Evolutionary conservation across 2,888 invertebrate species (phyloP).

Genomic region (Ormia ochracea): DNA sequence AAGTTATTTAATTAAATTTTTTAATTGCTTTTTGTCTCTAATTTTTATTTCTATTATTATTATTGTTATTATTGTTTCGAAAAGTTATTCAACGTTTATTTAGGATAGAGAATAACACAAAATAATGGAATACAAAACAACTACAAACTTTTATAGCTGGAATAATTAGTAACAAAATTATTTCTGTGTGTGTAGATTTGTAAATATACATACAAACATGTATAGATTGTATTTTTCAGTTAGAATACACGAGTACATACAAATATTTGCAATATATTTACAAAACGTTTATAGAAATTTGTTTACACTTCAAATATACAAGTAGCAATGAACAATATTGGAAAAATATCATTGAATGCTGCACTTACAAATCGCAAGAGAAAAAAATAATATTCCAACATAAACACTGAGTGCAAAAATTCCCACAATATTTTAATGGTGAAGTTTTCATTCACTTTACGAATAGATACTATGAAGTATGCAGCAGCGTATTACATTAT

Average conservation of each 20-base stretch:
- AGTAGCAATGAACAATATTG: slow-evolving; percentile 34
- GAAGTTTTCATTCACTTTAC: not conserved
- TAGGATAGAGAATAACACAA: slow-evolving; percentile 1
- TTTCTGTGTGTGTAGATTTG: too few species aligned
- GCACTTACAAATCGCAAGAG: slow-evolving; percentile 22
- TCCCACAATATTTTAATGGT: slow-evolving; percentile 43
- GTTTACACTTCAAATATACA: slow-evolving; percentile 6
- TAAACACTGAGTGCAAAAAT: slow-evolving; percentile 58
- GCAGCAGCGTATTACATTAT: not conserved
- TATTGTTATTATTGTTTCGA: slow-evolving; percentile 41
- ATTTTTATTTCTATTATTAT: slow-evolving; percentile 48
- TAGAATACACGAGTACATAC: too few species aligned
- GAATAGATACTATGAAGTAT: not conserved
- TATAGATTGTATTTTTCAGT: slow-evolving; percentile 22
- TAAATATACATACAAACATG: too few species aligned
- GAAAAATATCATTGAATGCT: slow-evolving; percentile 46
- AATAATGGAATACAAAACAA: slow-evolving; percentile 15
- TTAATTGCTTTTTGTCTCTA: too few species aligned
- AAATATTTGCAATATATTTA: slow-evolving; percentile 50
- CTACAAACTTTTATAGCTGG: not conserved
- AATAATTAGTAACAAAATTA: slow-evolving; percentile 33
- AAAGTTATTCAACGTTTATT: slow-evolving; percentile 42
- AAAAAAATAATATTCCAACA: slow-evolving; percentile 17
- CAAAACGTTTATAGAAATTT: slow-evolving; percentile 49
- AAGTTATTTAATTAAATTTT: too few species aligned